phyloP scores from a whole-genome alignment of 2,113 vertebrate genomes.

The Zosterops japonicus region DNA sequence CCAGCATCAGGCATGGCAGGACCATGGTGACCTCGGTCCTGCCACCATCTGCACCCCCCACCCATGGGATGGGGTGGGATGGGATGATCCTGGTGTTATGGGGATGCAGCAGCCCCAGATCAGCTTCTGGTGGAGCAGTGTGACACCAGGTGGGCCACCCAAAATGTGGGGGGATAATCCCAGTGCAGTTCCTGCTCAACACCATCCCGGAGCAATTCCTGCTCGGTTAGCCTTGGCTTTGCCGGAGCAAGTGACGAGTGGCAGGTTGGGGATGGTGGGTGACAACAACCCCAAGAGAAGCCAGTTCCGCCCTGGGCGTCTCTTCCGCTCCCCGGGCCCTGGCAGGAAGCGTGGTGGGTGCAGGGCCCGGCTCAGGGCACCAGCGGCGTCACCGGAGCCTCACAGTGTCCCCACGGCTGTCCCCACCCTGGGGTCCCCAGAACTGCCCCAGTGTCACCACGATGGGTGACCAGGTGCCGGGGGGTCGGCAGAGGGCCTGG shows the following conservation, averaged over 20 bases:
- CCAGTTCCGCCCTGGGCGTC: background rate
- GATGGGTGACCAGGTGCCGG: background rate
- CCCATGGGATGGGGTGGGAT: background rate
- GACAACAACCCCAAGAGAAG: background rate
- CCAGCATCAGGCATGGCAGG: rapidly evolving
- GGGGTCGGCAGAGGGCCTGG: background rate
- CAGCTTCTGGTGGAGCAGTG: rapidly evolving
- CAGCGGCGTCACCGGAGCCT: rapidly evolving
- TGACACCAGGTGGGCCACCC: background rate
- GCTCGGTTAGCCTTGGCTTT: background rate
- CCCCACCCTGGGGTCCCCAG: background rate
- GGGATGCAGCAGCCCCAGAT: rapidly evolving
- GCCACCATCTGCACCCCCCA: rapidly evolving
- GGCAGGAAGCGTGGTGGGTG: background rate
- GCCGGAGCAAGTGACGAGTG: rapidly evolving
- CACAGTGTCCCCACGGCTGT: background rate
- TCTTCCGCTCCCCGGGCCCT: constrained; percentile 19
- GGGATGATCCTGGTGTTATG: rapidly evolving
- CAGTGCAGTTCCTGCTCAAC: rapidly evolving
- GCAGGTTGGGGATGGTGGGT: background rate
- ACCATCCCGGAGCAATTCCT: rapidly evolving
- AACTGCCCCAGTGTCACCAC: rapidly evolving
- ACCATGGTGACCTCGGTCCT: rapidly evolving
- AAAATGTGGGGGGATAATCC: background rate
- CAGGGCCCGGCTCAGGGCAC: background rate